Conservation (phyloP, 2,888 invertebrate species). For the Chloromyia formosa region DNA sequence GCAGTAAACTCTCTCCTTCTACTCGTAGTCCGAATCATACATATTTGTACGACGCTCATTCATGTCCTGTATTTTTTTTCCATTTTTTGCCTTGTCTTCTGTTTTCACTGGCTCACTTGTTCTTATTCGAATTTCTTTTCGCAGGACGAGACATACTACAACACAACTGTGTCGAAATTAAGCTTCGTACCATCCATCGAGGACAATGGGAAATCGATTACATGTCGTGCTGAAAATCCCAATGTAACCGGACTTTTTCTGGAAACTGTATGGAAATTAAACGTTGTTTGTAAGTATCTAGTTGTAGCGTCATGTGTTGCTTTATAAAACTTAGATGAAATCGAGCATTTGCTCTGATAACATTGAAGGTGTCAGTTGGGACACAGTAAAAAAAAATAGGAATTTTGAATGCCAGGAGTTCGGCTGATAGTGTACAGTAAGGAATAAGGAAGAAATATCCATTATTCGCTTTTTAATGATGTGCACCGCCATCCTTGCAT, state of each 20-base stretch:
- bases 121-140: conserved; percentile 51
- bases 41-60: neutral
- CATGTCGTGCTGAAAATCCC: conserved; percentile 84
- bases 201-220: conserved; percentile 82
- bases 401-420: too few species aligned
- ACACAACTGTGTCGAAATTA: conserved; percentile 80
- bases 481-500: too few species aligned
- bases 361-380: too few species aligned
- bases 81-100: neutral
- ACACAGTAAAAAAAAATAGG: too few species aligned
- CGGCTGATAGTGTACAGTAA: too few species aligned
- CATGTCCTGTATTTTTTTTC: neutral
- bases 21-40: neutral
- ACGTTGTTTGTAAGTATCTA: conserved; percentile 80
- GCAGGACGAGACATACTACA: conserved; percentile 78
- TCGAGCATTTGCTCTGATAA: too few species aligned
- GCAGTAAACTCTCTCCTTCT: conserved; percentile 15
- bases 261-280: conserved; percentile 81
- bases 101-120: conserved; percentile 46
- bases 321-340: too few species aligned
- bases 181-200: conserved; percentile 82
- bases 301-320: too few species aligned
- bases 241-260: conserved; percentile 78
- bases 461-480: too few species aligned
- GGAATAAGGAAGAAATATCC: too few species aligned